Base-by-base conservation (phyloP, 2,888 invertebrate species). In the Cerastoderma edule region DNA sequence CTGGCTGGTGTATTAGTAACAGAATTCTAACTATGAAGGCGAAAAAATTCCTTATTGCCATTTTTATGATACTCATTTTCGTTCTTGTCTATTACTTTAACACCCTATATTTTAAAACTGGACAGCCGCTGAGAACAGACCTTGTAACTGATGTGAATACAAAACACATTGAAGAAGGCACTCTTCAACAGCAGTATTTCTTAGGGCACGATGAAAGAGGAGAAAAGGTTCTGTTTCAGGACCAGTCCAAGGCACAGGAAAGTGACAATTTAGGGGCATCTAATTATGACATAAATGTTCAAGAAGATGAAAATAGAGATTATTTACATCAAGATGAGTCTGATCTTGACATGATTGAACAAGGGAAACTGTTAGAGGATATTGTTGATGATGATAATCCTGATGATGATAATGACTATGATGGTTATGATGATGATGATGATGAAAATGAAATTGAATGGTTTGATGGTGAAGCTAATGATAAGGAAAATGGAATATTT, bases 21-120 rank as follows among this genome's bases (percentile, higher is more conserved):
- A 27, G n/a, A n/a, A n/a, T 27, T 10, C 2, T 39, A 24, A 19
- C 60, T 16, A 35, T 60, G 60, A 60, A 60, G 39, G 39, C 35
- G 0, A 60, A 60, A 33, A 24, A 60, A 35, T 22, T 24, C 5
- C 39, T 39, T 27, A 39, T 39, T 27, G 8, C 13, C 60, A 13
- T 60, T 19, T 24, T 60, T 22, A 60, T 60, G 8, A 5, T 60
- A 33, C 39, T 60, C 13, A 60, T 60, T 3, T 27, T 60, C 24
- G 35, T 22, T 6, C 39, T 60, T 13, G 60, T 39, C 6, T 60
- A 60, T 24, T 60, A 60, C 33, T 60, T 35, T 39, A 35, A 60
- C 39, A 60, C 24, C 13, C n/a, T 32, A n/a, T 56, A 24, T 32
- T 32, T 16, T 46, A 46, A n/a, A 10, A 16, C 5, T 46, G 46